These are phyloP conservation scores for Drosophila teissieri DNA, from an alignment of 1,140 invertebrate genomes.

Conservation along the genomic window DNA sequence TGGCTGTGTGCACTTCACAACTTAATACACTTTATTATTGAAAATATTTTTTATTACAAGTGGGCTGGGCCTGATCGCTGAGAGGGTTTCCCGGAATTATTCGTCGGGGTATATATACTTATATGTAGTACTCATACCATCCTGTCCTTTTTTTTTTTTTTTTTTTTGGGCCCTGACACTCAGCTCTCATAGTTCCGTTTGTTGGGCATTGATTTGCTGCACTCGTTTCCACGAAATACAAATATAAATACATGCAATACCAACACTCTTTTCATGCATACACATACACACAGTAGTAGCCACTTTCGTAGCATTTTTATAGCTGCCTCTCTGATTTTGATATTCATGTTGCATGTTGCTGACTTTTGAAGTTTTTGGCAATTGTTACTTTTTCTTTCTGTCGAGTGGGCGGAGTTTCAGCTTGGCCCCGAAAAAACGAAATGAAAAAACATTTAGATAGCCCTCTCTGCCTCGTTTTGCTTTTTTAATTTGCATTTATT, in stretches of 20 bases:
- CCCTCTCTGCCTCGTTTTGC: conserved; percentile 59
- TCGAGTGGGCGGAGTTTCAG: background rate
- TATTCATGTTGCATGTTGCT: conserved; percentile 82
- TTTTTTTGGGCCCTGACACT: conserved; percentile 71
- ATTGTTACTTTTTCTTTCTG: conserved; percentile 57
- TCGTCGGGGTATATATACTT: conserved; percentile 20
- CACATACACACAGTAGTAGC: conserved; percentile 15
- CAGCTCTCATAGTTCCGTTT: conserved; percentile 53
- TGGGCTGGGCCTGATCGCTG: conserved; percentile 44
- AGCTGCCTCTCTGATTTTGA: conserved; percentile 61
- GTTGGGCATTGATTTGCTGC: conserved; percentile 75
- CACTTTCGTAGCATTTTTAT: conserved; percentile 22
- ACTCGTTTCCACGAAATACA: conserved; percentile 67
- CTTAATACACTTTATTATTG: conserved; percentile 84
- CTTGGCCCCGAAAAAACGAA: background rate
- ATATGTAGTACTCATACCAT: background rate
- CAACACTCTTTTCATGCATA: conserved; percentile 28
- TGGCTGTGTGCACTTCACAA: conserved; percentile 72
- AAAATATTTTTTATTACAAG: conserved; percentile 84
- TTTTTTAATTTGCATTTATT: conserved; percentile 64
- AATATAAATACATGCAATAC: conserved; percentile 56
- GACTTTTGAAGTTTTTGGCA: conserved; percentile 78
- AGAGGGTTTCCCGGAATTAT: conserved; percentile 45
- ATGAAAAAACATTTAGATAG: conserved; percentile 47
- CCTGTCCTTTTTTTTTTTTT: background rate